Conservation (phyloP, 1,140 invertebrate species). For the Zaprionus gabonicus region DNA sequence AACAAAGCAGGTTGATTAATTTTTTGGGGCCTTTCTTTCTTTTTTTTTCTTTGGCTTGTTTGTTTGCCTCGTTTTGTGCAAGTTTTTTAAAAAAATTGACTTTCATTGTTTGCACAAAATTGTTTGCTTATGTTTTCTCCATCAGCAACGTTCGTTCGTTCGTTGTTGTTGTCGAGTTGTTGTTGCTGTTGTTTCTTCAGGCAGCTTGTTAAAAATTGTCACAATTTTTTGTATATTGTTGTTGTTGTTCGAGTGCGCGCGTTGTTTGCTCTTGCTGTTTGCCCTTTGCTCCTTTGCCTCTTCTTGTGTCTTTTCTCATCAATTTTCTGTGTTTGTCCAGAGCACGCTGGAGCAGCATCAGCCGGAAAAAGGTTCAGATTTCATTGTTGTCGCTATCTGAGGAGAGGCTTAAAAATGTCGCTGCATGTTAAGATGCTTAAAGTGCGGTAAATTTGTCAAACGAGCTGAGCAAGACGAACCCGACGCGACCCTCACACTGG, state of each 20-base stretch:
- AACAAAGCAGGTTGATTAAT: constrained; percentile 26
- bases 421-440: constrained; percentile 47
- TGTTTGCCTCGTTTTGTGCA: background rate
- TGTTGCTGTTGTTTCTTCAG: background rate
- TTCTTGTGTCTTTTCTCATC: constrained; percentile 26
- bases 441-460: constrained; percentile 50
- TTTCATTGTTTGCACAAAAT: constrained; percentile 52
- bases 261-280: constrained; percentile 36
- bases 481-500: constrained; percentile 13
- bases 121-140: constrained; percentile 40
- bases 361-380: constrained; percentile 43
- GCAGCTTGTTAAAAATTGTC: constrained; percentile 39
- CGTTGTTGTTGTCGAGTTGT: background rate
- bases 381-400: constrained; percentile 43
- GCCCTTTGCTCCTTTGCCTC: constrained; percentile 6
- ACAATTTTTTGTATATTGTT: constrained; percentile 28
- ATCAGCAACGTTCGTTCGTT: background rate
- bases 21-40: constrained; percentile 9
- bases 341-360: too few species aligned
- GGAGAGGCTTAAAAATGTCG: constrained; percentile 47
- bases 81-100: constrained; percentile 43
- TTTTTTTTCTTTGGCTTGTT: constrained; percentile 1
- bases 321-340: constrained; percentile 23
- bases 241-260: constrained; percentile 21
- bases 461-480: constrained; percentile 14